Percentiles rank a stretch among this genome's conserved stretches.
Evolutionary conservation across 2,113 vertebrate genomes (phyloP).

Genomic region (Corvus cornix): DNA sequence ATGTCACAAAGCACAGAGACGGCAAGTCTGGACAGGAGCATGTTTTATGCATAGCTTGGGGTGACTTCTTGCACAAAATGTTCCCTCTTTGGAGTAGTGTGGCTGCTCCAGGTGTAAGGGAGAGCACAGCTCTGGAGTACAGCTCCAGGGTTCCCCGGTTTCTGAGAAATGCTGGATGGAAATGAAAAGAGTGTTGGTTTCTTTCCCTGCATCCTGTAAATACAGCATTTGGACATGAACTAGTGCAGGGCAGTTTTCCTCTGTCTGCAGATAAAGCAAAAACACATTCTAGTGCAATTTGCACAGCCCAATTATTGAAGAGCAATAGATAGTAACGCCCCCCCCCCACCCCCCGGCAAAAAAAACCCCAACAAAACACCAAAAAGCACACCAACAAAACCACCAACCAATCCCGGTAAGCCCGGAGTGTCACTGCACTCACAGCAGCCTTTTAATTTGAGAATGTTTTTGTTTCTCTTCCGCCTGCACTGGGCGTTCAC

Average conservation of each 20-base stretch:
- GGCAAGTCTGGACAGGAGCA: not conserved
- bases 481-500: accelerated
- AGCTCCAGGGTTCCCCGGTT: not conserved
- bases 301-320: not conserved
- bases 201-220: not conserved
- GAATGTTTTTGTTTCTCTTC: not conserved
- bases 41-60: accelerated
- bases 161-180: accelerated
- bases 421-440: accelerated
- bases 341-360: no score
- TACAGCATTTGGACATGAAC: not conserved
- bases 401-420: not conserved
- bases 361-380: not conserved
- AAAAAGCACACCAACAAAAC: not conserved
- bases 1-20: not conserved
- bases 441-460: not conserved
- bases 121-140: no score
- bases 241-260: not conserved
- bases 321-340: not conserved
- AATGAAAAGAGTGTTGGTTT: not conserved
- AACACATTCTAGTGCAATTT: accelerated
- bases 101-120: not conserved
- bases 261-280: not conserved
- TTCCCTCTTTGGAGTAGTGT: not conserved
- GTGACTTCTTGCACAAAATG: not conserved